phyloP scores from a whole-genome alignment of 2,113 vertebrate species.

The Hypanus sabinus region DNA sequence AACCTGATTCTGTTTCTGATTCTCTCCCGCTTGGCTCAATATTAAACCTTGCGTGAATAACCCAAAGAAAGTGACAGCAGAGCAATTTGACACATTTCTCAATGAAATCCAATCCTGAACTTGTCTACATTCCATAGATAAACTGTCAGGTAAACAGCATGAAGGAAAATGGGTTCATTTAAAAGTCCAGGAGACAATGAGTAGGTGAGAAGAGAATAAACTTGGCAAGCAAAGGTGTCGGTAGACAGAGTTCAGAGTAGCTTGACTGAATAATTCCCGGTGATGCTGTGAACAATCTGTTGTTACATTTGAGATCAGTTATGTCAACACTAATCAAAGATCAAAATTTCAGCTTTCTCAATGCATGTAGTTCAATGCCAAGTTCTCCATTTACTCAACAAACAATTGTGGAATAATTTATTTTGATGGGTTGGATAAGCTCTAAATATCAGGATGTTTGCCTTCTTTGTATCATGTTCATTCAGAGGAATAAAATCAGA shows the following conservation, averaged over 20 bases:
- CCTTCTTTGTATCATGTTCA: background rate
- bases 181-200: background rate
- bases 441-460: background rate
- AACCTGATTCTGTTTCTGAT: no score
- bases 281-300: background rate
- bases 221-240: background rate
- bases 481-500: background rate
- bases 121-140: background rate
- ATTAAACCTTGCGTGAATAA: background rate
- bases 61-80: background rate
- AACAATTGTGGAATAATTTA: background rate
- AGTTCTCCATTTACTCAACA: background rate
- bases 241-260: background rate
- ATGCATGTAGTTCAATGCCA: background rate
- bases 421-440: background rate
- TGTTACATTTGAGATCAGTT: background rate
- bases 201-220: background rate
- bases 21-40: background rate
- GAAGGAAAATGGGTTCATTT: no score
- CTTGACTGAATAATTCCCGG: background rate
- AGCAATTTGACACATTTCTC: background rate
- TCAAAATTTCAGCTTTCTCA: background rate
- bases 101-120: background rate
- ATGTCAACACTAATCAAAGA: background rate
- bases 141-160: no score